Evolutionary conservation across 2,888 invertebrate genomes (phyloP).

Genomic region (Ommatoiulus sabulosus): DNA sequence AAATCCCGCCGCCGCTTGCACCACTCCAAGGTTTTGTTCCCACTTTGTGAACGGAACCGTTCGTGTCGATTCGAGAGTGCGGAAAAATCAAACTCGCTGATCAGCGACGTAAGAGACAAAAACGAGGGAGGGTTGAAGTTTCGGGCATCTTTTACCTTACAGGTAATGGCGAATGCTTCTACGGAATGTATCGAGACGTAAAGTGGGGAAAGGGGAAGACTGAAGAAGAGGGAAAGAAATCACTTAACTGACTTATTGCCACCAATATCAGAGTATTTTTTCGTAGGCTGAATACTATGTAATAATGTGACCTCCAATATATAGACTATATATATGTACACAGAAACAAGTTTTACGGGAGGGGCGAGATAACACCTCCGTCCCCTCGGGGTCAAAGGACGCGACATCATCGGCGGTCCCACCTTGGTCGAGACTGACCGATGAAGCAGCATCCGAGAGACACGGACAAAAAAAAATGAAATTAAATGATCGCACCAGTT

Average conservation of each 20-base stretch:
- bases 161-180: background rate
- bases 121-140: too few relatives aligned
- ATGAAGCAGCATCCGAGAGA: background rate
- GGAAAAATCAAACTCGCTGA: too few relatives aligned
- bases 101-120: too few relatives aligned
- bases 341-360: background rate
- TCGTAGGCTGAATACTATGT: constrained; percentile 12
- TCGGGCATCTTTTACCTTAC: too few relatives aligned
- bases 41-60: too few relatives aligned
- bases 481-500: background rate
- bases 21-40: too few relatives aligned
- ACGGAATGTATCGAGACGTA: background rate
- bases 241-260: background rate
- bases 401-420: background rate
- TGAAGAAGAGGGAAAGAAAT: background rate
- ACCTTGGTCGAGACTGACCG: background rate
- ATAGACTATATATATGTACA: constrained; percentile 19
- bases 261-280: background rate
- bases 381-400: too few relatives aligned
- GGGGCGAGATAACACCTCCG: too few relatives aligned
- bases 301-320: constrained; percentile 19
- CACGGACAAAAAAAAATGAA: background rate
- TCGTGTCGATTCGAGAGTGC: too few relatives aligned
- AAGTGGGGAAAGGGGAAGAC: background rate
- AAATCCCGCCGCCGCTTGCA: too few relatives aligned